Evolutionary conservation across 2,797 vertebrate genomes (phyloP), one percentile per base, ranked within the genome.

Genomic region (Leucoraja ocellata): DNA sequence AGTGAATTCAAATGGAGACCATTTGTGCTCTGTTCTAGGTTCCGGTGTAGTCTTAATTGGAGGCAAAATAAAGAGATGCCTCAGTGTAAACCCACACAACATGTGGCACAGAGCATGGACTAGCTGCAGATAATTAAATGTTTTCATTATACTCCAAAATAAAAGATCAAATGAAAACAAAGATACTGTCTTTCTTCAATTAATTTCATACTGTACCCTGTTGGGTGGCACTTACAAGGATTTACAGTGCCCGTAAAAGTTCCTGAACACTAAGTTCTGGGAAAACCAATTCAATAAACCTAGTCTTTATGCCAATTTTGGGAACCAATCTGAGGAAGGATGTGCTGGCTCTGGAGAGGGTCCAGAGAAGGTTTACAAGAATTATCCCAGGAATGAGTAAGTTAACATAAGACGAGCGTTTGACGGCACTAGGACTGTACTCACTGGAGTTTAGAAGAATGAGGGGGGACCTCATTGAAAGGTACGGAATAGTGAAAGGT

Each of bases 81-180:
- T 68, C 84, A 88, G 1, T 68, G 65, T 18, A 88, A 88, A 63
- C 84, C 84, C 61, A 88, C 61, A 88, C 84, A 88, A 68, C 84
- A 88, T 88, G 61, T 88, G 61, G 84, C 23, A 18, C 61, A 14
- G 65, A n/a, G 61, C 16, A 68, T 65, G 84, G 16, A 65, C 84
- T 88, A 32, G 16, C 84, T 65, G 84, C n/a, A 68, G 61, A 68
- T 88, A 88, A 88, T 88, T 88, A 88, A 88, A 68, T 68, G 65
- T 88, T 36, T 65, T 68, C 36, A 36, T 68, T 88, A 13, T 88
- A 88, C 84, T 68, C n/a, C 84, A 88, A 88, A 88, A 63, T 63
- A 28, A 68, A 88, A 88, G 84, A 65, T 88, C 84, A 88, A 88
- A 88, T 88, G 61, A 88, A 68, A 88, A 16, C 61, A 36, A 88